Evolutionary conservation across 2,797 vertebrate genomes (phyloP), one percentile per base, ranked within the genome.

Genomic region (Capromys pilorides): DNA sequence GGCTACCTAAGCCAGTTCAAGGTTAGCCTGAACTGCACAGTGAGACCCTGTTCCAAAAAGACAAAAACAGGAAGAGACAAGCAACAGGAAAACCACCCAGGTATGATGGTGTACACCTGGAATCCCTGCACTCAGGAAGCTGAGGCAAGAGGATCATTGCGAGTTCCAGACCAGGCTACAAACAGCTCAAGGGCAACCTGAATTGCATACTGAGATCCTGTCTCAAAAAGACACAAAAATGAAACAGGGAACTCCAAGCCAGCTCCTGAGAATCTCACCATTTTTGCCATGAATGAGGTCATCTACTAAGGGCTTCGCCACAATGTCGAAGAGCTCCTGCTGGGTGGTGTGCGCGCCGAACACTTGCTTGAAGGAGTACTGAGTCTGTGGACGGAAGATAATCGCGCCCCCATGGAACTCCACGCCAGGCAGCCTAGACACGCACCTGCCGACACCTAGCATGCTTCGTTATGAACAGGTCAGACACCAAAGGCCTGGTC

Each of bases 281-380:
- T 99, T 99, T 97, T 99, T 99, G 49, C 99, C 98, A 90, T 96
- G 99, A 96, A 99, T 98, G 82, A 99, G 98, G 97, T 99, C 99
- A 41, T 99, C 99, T 13, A 99, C 99, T 22, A 99, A 98, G 41
- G 99, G 99, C 86, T 98, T 99, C 54, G 99, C 99, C 96, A 99
- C 99, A 88, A 98, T 97, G 0, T 99, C 99, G 96, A 99, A 99
- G 28, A 99, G 98, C 81, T 99, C 98, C 82, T 97, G 98, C 97
- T 99, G 99, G 39, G 97, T 98, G 5, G 98, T 98, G 4, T 98
- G 98, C 19, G 98, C 98, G 49, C 99, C 99, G 98, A 99, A 99
- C 0, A 99, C 99, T 96, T 99, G 99, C 97, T 99, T 99, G 97
- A 99, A 99, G 0, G 99, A 99, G 97, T 99, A 99, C 79, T 99